phyloP scores from a whole-genome alignment of 1,140 invertebrate genomes.

The Neodiprion pinetum region DNA sequence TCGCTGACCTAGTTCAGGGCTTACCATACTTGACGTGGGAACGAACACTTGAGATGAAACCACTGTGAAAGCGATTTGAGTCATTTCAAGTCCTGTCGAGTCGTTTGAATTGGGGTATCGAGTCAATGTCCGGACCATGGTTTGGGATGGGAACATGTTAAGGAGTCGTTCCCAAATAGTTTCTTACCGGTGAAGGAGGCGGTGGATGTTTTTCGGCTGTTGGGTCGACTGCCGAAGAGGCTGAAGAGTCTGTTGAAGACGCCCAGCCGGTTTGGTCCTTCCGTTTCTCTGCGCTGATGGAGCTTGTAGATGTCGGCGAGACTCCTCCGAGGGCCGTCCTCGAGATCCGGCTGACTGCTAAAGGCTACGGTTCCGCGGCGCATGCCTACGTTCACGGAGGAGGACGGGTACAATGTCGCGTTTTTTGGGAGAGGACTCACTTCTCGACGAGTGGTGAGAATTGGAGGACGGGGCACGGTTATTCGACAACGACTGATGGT shows the following conservation, averaged over 20 bases:
- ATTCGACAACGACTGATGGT: not conserved
- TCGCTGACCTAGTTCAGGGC: too few species aligned
- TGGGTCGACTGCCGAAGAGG: constrained; percentile 67
- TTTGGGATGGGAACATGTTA: too few species aligned
- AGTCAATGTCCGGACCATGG: too few species aligned
- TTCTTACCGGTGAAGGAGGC: constrained; percentile 67
- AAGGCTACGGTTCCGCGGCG: constrained; percentile 61
- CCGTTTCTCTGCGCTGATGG: constrained; percentile 52
- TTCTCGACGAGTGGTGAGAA: not conserved
- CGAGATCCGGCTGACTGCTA: constrained; percentile 71
- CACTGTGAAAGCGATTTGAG: too few species aligned
- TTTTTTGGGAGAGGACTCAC: not conserved
- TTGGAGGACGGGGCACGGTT: not conserved
- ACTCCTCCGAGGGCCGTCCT: constrained; percentile 49
- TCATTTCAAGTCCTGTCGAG: too few species aligned
- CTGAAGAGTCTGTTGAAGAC: constrained; percentile 58
- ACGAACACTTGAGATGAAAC: too few species aligned
- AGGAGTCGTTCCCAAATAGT: too few species aligned
- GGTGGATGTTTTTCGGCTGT: constrained; percentile 69
- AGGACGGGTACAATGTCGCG: constrained; percentile 25
- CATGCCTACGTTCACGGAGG: constrained; percentile 49
- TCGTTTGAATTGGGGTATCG: too few species aligned
- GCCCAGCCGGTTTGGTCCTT: constrained; percentile 52
- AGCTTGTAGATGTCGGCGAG: constrained; percentile 57
- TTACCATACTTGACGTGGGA: too few species aligned